Evolutionary conservation across 2,888 invertebrate species (phyloP).

Genomic region (Acrobasis repandana): DNA sequence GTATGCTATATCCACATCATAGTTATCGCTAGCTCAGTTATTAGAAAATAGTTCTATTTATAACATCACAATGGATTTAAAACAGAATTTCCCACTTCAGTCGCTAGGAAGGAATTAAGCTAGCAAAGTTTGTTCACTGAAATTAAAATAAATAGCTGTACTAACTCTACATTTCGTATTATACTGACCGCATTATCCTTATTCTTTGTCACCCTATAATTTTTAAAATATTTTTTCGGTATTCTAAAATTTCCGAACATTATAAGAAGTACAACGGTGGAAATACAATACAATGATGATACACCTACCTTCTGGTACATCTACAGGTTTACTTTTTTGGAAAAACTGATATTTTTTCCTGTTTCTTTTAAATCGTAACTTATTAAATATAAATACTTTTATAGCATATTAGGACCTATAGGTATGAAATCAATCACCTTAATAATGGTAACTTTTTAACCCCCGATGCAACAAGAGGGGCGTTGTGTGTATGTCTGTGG

Average conservation of each 20-base stretch:
- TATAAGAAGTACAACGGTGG: neutral
- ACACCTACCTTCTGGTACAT: neutral
- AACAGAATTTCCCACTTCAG: neutral
- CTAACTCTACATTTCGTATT: neutral
- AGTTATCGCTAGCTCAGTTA: too few species aligned
- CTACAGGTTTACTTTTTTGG: neutral
- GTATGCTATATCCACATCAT: too few species aligned
- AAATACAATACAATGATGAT: neutral
- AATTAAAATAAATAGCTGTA: conserved; percentile 7
- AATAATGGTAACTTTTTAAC: conserved; percentile 10
- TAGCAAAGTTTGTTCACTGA: neutral
- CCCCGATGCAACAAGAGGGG: too few species aligned
- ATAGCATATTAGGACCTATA: neutral
- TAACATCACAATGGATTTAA: too few species aligned
- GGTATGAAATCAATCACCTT: too few species aligned
- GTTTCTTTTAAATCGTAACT: too few species aligned
- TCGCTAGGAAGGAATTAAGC: neutral
- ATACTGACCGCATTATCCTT: conserved; percentile 8
- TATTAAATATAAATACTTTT: neutral
- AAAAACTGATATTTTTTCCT: neutral
- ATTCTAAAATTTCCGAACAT: too few species aligned
- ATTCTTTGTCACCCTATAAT: neutral
- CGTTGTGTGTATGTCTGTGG: too few species aligned
- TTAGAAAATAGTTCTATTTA: too few species aligned
- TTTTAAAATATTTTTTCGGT: too few species aligned